Conservation (phyloP, 2,888 invertebrate species). For the Microctonus hyperodae region DNA sequence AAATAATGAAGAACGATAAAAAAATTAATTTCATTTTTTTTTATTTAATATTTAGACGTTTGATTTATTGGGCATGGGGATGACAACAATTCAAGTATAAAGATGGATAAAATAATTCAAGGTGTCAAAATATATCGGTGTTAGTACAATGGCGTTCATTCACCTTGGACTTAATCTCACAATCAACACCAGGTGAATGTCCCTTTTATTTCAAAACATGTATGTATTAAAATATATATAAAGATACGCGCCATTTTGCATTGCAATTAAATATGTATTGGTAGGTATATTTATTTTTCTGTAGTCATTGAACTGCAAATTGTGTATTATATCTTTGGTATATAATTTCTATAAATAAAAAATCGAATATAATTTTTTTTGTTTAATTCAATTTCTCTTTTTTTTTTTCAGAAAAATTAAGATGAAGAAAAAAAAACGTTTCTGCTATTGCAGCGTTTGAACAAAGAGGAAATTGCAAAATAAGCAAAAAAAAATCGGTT, state of each 20-base stretch:
- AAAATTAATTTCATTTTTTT: background rate
- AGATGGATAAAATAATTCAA: background rate
- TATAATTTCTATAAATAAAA: background rate
- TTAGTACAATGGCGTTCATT: background rate
- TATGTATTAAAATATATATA: background rate
- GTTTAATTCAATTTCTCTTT: background rate
- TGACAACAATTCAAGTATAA: background rate
- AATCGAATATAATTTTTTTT: background rate
- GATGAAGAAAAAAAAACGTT: too few species aligned
- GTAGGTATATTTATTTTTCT: background rate
- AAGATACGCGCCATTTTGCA: background rate
- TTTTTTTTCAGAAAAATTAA: too few species aligned
- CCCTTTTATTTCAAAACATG: constrained; percentile 7
- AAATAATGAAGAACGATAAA: background rate
- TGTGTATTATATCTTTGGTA: background rate
- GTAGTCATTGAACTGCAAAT: background rate
- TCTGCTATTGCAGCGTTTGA: background rate
- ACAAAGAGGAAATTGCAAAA: constrained; percentile 3
- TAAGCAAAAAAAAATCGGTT: constrained; percentile 3
- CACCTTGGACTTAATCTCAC: constrained; percentile 7
- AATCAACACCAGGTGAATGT: constrained; percentile 18
- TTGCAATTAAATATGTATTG: background rate
- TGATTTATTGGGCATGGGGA: background rate
- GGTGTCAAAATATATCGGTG: background rate
- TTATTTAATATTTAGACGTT: background rate